phyloP scores from a whole-genome alignment of 2,113 vertebrate genomes.

The Cercocebus atys region DNA sequence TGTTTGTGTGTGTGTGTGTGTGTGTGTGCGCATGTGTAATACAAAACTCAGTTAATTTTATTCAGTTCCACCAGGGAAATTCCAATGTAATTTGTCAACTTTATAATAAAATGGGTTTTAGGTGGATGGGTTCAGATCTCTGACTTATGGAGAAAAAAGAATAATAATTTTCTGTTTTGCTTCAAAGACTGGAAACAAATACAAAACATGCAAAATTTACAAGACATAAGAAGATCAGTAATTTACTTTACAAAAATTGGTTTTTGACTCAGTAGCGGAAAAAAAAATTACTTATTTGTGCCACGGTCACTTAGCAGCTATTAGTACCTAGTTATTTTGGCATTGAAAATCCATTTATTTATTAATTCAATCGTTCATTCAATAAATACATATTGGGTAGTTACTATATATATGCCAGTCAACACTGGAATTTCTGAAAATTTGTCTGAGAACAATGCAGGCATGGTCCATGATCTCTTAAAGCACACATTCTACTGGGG shows the following conservation, averaged over 20 bases:
- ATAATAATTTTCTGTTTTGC: slow-evolving; percentile 63
- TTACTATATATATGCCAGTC: neutral
- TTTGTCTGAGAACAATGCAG: neutral
- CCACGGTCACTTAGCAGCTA: neutral
- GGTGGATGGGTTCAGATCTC: slow-evolving; percentile 27
- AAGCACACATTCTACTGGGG: neutral
- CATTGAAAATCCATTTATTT: neutral
- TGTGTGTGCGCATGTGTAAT: neutral
- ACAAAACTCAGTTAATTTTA: slow-evolving; percentile 78
- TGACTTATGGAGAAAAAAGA: slow-evolving; percentile 55
- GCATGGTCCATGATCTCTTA: neutral
- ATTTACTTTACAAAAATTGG: slow-evolving; percentile 52
- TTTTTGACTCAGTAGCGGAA: slow-evolving; percentile 37
- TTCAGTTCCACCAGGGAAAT: slow-evolving; percentile 65
- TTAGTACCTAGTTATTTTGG: neutral
- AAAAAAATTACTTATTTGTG: neutral
- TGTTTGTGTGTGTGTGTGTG: neutral
- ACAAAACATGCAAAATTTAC: slow-evolving; percentile 34
- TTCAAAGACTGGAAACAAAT: slow-evolving; percentile 64
- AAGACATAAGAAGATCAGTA: slow-evolving; percentile 72
- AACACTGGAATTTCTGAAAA: neutral
- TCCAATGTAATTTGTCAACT: slow-evolving; percentile 72
- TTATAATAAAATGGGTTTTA: slow-evolving; percentile 71
- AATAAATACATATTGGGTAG: neutral
- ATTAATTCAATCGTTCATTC: neutral